Evolutionary conservation across 2,113 vertebrate species (phyloP), one percentile per base, ranked within the genome.

Genomic region (Struthidea cinerea): DNA sequence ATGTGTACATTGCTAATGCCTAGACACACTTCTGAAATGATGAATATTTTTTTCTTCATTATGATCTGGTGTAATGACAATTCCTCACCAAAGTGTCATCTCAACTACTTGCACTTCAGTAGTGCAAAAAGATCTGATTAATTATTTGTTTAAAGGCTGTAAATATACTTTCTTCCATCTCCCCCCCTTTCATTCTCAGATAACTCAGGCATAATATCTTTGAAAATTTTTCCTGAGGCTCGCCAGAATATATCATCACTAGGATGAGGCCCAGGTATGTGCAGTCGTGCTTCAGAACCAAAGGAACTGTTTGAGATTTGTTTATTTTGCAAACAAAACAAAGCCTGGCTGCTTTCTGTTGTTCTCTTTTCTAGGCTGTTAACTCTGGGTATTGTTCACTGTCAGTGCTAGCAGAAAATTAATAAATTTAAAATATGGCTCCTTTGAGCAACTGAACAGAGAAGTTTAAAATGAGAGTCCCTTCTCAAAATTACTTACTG

Each of bases 281-380:
- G 69, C 57, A 73, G 23, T 76, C 2, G 4, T 68, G 61, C 49
- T 91, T 93, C 88, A 76, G 69, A 90, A 93, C 49, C 56, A 69
- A 86, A 93, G 75, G 61, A 93, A 81, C n/a, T 71, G 8, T 87
- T 84, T 77, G 47, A 68, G 50, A 78, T 78, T 92, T 41, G 70
- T 80, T 90, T 75, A 28, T 57, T 92, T 92, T 81, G 65, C 76
- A 92, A 92, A 84, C 56, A 94, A 95, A 95, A 86, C 68, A 96
- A 90, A 94, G 42, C 46, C 49, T 82, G 64, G 30, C 49, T 87
- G 86, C 44, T 94, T 95, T 89, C 84, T 90, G 42, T 55, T 70
- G 41, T 92, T 95, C 68, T 84, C 28, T 84, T 95, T 95, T 94
- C 83, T 95, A 87, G 60, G 27, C 80, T 91, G 64, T 94, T 94